These are phyloP conservation scores for Hydrocynus forskahlii DNA, from an alignment of 2,797 vertebrate genomes.

Conservation along the genomic window DNA sequence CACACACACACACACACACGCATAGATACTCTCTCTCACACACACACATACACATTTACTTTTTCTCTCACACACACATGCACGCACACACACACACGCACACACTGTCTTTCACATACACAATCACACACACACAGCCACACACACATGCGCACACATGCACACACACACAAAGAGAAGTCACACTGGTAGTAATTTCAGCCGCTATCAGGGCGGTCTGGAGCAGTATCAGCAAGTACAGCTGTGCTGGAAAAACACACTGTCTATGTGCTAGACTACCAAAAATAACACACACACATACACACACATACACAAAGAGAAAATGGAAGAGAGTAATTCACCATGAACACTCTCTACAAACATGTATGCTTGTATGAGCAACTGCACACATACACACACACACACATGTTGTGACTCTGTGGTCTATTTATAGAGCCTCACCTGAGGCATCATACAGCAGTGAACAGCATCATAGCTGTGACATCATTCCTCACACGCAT, in stretches of 20 bases:
- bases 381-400: constrained; percentile 8
- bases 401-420: not conserved
- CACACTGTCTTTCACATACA: too few species aligned
- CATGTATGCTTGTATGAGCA: constrained; percentile 1
- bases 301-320: not conserved
- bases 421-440: constrained; percentile 53
- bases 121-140: too few species aligned
- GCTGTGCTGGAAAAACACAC: not conserved
- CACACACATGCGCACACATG: constrained; percentile 1
- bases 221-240: constrained; percentile 21
- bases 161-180: not conserved
- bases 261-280: not conserved
- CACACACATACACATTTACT: too few species aligned
- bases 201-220: not conserved
- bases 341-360: not conserved
- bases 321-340: not conserved
- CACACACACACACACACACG: too few species aligned
- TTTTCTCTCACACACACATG: too few species aligned
- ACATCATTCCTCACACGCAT: too few species aligned
- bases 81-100: too few species aligned
- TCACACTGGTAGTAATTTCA: constrained; percentile 29
- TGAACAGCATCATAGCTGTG: too few species aligned
- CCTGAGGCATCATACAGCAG: constrained; percentile 52
- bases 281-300: not conserved
- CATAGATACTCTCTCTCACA: too few species aligned